Base-by-base conservation (phyloP, 2,797 vertebrate species). In the Chloroceryle inda region DNA sequence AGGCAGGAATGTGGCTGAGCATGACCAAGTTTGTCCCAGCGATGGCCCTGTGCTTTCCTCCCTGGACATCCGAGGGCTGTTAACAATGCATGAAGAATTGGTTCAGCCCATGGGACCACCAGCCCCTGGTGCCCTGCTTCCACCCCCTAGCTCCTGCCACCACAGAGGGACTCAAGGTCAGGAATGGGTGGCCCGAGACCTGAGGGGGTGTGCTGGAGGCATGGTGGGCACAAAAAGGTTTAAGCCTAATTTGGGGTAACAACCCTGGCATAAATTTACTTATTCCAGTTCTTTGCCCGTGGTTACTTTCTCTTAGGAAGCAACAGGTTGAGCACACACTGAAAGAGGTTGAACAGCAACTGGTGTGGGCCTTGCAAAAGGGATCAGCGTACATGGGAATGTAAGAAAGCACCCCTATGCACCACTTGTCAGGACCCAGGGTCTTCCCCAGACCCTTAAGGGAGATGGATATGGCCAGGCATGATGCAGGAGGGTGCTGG, bases 281-380 rank as follows among this genome's bases (percentile, higher is more conserved):
- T 68, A 69, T 73, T 64, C 5, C n/a, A 69, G 74, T 13, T 13
- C n/a, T 61, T 64, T 76, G 29, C 8, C n/a, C 1, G 2, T 0
- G 1, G 10, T 4, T 68, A 35, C 9, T 13, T 26, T 49, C 33
- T 33, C 33, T 53, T 12, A 38, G 37, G 20, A 45, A 47, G 4
- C 22, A 8, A 5, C 0, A 6, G 77, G 35, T 3, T 74, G 38
- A 33, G 38, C 29, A 9, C 19, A 4, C 0, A 0, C n/a, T 69
- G 71, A 26, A 63, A 55, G n/a, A 22, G 19, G 55, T 33, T 56
- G n/a, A 58, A 33, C 55, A 23, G 53, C 21, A 23, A 16, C 21
- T 23, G n/a, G 21, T 58, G 2, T 6, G 20, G 21, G 7, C 16
- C 2, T 1, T 19, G 44, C 33, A n/a, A 56, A 80, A 68, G 1